phyloP scores from a whole-genome alignment of 2,888 invertebrate species.

The Papilio gigon region DNA sequence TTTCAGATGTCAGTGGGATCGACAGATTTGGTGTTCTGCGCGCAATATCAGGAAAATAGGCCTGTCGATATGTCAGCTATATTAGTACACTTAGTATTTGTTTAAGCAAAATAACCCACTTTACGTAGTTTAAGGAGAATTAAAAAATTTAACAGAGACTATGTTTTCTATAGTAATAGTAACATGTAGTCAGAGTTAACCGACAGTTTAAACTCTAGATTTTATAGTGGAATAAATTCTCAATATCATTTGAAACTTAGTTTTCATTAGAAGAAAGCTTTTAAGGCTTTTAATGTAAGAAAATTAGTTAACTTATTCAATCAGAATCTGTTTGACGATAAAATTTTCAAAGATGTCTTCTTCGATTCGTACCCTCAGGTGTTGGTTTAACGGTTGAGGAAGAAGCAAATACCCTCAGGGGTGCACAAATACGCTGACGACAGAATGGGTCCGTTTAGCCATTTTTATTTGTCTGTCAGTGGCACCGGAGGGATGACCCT shows the following conservation, averaged over 20 bases:
- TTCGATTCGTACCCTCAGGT: slow-evolving; percentile 22
- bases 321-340: background rate
- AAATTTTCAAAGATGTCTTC: slow-evolving; percentile 4
- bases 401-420: slow-evolving; percentile 38
- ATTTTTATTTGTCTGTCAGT: slow-evolving; percentile 42
- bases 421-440: slow-evolving; percentile 41
- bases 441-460: slow-evolving; percentile 38
- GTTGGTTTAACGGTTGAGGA: slow-evolving; percentile 39
- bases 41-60: slow-evolving; percentile 23
- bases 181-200: no score
- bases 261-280: no score
- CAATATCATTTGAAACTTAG: background rate
- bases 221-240: no score
- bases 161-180: no score
- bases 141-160: no score
- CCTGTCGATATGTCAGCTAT: slow-evolving; percentile 18
- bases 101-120: background rate
- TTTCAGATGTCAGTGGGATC: slow-evolving; percentile 30
- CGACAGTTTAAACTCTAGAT: no score
- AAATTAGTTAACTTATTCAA: background rate
- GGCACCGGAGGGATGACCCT: slow-evolving; percentile 34
- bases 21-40: slow-evolving; percentile 30
- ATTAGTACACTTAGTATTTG: slow-evolving; percentile 1
- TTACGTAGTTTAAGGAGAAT: background rate
- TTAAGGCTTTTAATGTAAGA: background rate